Base-by-base conservation (phyloP, 2,113 vertebrate genomes). In the Tretioscincus oriximinensis region DNA sequence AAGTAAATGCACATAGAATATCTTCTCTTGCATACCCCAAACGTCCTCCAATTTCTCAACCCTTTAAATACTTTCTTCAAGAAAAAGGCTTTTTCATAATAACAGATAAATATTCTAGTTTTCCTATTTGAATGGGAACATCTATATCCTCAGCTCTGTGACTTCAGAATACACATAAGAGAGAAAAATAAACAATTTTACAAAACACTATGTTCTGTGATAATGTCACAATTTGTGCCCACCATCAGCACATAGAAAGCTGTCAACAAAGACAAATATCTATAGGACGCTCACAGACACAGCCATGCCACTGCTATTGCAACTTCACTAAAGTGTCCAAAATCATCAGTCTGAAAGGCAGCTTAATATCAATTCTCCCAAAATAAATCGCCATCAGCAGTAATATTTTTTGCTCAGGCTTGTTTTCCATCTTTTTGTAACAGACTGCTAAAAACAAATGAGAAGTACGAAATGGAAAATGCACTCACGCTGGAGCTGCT, bases 221-320 rank as follows among this genome's bases (percentile, higher is more conserved):
- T 85, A 85, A 78, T 81, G 49, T 89, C 68, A 81, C 60, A 87
- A 78, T 64, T 72, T 18, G 54, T 68, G 79, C 16, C 64, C 21
- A 71, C 21, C 78, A 70, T 86, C 24, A 78, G 73, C 84, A 83
- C 35, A 68, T 14, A 65, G 66, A 26, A 20, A 7, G 9, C 45
- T 77, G 81, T 84, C 82, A 91, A 51, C 80, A 86, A 66, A 88
- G 81, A 72, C 47, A 82, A 76, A 58, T 41, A 29, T 91, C 81
- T 82, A 20, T 75, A 80, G 76, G 49, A 86, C 80, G 90, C 63
- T 74, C 81, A 81, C 4, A 89, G 54, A 79, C 31, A 20, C 93
- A 67, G 76, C 81, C 73, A 74, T 82, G 5, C 76, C 90, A 76
- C 78, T 80, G 82, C 73, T 82, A 71, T 84, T 78, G 63, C 29